Percentiles rank a stretch among this genome's conserved stretches.
Evolutionary conservation across 2,797 vertebrate species (phyloP).

Genomic region (Champsocephalus esox): DNA sequence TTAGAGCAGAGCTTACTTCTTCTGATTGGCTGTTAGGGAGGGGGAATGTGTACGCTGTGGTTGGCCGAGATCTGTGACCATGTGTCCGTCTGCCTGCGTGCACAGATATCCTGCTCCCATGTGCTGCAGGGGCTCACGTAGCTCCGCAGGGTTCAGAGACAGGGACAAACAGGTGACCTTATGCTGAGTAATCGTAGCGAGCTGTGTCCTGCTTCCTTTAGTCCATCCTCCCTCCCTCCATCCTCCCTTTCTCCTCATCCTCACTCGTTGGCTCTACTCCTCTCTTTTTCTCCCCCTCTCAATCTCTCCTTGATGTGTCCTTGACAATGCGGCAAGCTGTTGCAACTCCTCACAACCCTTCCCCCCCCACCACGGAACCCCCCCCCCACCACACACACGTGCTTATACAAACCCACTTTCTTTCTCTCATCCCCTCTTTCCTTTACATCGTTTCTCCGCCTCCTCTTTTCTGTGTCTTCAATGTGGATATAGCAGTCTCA

Average conservation of each 20-base stretch:
- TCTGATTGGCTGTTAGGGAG: conserved; percentile 56
- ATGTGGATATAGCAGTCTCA: conserved; percentile 65
- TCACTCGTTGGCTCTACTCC: conserved; percentile 60
- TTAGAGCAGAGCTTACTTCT: conserved; percentile 70
- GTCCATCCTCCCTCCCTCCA: conserved; percentile 52
- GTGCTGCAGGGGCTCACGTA: conserved; percentile 53
- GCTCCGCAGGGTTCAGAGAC: conserved; percentile 56
- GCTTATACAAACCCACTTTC: conserved; percentile 31
- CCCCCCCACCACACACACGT: conserved; percentile 32
- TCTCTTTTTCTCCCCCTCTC: conserved; percentile 73
- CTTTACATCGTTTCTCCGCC: conserved; percentile 45
- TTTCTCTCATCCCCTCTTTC: conserved; percentile 49
- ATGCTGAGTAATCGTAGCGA: conserved; percentile 78
- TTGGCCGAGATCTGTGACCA: conserved; percentile 66
- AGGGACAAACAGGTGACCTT: conserved; percentile 70
- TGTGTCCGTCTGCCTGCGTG: conserved; percentile 16
- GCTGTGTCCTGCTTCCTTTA: conserved; percentile 53
- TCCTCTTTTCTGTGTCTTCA: conserved; percentile 53
- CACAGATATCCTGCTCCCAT: conserved; percentile 33
- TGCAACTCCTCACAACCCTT: conserved; percentile 71
- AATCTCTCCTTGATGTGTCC: conserved; percentile 88
- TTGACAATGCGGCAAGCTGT: conserved; percentile 88
- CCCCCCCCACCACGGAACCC: conserved; percentile 28
- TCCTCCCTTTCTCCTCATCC: conserved; percentile 46
- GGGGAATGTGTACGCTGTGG: conserved; percentile 40